A percentile compares a stretch with the other conserved stretches of the same genome.
Conservation (phyloP, 2,888 invertebrate genomes). For the Sylvicola fuscatus region DNA sequence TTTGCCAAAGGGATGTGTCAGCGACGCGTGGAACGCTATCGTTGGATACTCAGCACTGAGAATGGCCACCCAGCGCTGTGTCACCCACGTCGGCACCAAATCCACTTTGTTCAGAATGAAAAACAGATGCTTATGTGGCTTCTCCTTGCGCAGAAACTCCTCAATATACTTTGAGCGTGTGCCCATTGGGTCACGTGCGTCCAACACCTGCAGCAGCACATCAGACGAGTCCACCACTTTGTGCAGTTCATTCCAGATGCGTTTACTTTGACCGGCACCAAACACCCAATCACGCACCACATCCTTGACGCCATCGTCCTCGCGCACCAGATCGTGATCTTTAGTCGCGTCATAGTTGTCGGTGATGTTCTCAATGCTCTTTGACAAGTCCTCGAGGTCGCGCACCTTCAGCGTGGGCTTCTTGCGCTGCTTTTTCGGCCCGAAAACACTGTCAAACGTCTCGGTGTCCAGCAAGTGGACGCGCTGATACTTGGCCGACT, state of each 20-base stretch:
- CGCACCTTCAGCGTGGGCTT: slow-evolving; percentile 57
- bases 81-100: slow-evolving; percentile 94
- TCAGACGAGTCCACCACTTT: slow-evolving; percentile 99
- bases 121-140: slow-evolving; percentile 91
- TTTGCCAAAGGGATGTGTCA: slow-evolving; percentile 95
- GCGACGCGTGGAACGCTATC: slow-evolving; percentile 94
- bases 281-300: slow-evolving; percentile 85
- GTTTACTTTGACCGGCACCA: slow-evolving; percentile 84
- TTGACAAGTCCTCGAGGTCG: slow-evolving; percentile 59
- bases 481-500: slow-evolving; percentile 70
- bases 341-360: slow-evolving; percentile 62
- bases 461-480: slow-evolving; percentile 94
- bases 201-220: slow-evolving; percentile 86
- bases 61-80: slow-evolving; percentile 92
- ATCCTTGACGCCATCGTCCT: slow-evolving; percentile 60
- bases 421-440: slow-evolving; percentile 83
- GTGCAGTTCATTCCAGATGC: slow-evolving; percentile 98
- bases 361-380: slow-evolving; percentile 44
- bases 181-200: slow-evolving; percentile 93
- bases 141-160: slow-evolving; percentile 81
- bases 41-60: slow-evolving; percentile 92
- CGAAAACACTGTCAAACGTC: slow-evolving; percentile 85
- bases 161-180: slow-evolving; percentile 86
- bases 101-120: slow-evolving; percentile 95
- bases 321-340: slow-evolving; percentile 66